Evolutionary conservation across 2,888 invertebrate species (phyloP), one percentile per base, ranked within the genome.

Genomic region (Carabus problematicus): DNA sequence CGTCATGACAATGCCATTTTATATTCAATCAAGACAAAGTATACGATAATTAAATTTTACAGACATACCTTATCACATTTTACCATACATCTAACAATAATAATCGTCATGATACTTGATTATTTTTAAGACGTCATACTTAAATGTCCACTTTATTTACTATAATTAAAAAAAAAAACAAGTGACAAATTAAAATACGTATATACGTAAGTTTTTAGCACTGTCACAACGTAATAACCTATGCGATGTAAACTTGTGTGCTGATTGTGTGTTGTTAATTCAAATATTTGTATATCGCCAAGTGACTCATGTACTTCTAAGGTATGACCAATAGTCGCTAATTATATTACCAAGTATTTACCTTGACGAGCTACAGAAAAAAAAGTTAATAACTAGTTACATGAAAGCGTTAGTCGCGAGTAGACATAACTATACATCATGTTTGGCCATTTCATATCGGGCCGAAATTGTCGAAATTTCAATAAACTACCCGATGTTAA

Each of bases 281-380:
- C 45, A 67, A 67, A 67, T 60, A 60, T 67, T 60, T 60, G 29
- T 52, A 54, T 52, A 29, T 14, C 60, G 59, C 41, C n/a, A 56
- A 18, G 55, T 56, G 54, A 67, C 58, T 49, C 45, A 59, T 58
- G 69, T 61, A 69, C 56, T 69, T 69, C 19, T 69, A 69, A 56
- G 69, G 43, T 59, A 45, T 40, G 54, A 45, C 40, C n/a, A n/a
- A n/a, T 49, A 66, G 41, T 58, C 47, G 58, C 67, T 67, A 67
- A 67, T 67, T 67, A 67, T 67, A 67, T 67, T 67, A 67, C 54
- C 67, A 29, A 18, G 59, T 67, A 54, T 67, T 67, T 60, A 67
- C 67, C 67, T 67, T 67, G 67, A 59, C 49, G 60, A 56, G 29
- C 12, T 12, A 52, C 16, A 42, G 41, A 47, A 67, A 66, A 49